Conservation (phyloP, 1,140 invertebrate genomes). For the Drosophila albomicans region DNA sequence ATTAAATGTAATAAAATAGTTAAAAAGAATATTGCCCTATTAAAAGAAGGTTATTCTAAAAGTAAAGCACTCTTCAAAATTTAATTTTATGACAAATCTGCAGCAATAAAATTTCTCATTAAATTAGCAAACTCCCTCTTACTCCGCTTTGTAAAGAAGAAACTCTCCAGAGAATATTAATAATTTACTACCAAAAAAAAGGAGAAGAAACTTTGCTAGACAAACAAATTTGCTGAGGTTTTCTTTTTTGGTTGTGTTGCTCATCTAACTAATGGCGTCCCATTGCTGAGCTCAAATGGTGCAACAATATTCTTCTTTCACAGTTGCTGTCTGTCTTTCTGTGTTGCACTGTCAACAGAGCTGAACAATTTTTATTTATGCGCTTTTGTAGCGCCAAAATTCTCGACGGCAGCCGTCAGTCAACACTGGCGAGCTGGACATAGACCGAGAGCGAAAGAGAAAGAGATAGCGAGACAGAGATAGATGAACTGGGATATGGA, state of each 20-base stretch:
- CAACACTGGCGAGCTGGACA: conserved; percentile 52
- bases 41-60: too few relatives aligned
- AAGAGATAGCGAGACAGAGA: conserved; percentile 7
- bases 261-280: conserved; percentile 45
- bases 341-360: conserved; percentile 54
- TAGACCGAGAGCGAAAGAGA: conserved; percentile 14
- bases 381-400: conserved; percentile 77
- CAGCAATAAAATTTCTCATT: background rate
- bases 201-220: background rate
- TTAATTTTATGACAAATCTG: background rate
- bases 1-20: too few relatives aligned
- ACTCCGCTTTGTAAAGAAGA: background rate
- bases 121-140: background rate
- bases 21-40: too few relatives aligned
- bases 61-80: too few relatives aligned
- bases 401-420: conserved; percentile 79
- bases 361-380: conserved; percentile 75
- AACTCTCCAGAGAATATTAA: background rate
- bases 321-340: conserved; percentile 6
- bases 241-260: conserved; percentile 5
- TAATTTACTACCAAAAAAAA: background rate
- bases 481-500: conserved; percentile 32
- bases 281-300: conserved; percentile 22
- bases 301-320: conserved; percentile 18
- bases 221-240: conserved; percentile 15